Evolutionary conservation across 2,797 vertebrate genomes (phyloP).

Genomic region (Epinephelus coioides): DNA sequence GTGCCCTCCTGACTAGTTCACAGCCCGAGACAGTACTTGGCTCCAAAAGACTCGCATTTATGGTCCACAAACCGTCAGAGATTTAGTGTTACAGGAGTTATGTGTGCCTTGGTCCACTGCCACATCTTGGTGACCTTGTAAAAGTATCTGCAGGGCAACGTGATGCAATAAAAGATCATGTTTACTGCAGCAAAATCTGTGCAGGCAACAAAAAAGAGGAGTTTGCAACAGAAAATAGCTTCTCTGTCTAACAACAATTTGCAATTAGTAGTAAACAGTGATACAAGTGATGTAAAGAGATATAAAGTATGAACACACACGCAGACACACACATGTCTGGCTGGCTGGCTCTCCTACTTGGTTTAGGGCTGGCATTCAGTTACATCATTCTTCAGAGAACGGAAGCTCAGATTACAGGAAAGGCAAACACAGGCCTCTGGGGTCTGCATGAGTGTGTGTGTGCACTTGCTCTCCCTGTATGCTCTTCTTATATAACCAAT

Average conservation of each 20-base stretch:
- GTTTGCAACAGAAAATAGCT: not conserved
- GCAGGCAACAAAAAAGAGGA: constrained; percentile 21
- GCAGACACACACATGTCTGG: constrained; percentile 27
- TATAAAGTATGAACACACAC: constrained; percentile 39
- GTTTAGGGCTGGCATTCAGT: constrained; percentile 84
- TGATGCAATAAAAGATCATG: constrained; percentile 81
- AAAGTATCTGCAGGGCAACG: constrained; percentile 83
- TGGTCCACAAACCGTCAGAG: constrained; percentile 54
- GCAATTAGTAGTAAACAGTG: constrained; percentile 64
- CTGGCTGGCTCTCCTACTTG: constrained; percentile 63
- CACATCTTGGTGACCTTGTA: constrained; percentile 85
- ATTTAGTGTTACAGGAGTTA: constrained; percentile 68
- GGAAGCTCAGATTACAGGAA: constrained; percentile 89
- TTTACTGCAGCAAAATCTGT: constrained; percentile 59
- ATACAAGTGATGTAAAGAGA: constrained; percentile 63
- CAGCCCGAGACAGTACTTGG: constrained; percentile 16
- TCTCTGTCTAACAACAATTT: constrained; percentile 28
- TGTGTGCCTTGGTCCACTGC: constrained; percentile 76
- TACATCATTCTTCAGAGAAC: constrained; percentile 88
- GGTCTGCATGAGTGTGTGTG: constrained; percentile 65
- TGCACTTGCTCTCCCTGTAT: constrained; percentile 58
- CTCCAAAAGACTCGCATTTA: constrained; percentile 43
- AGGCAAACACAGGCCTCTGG: constrained; percentile 85
- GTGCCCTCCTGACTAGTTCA: constrained; percentile 39
- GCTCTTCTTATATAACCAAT: constrained; percentile 82